phyloP scores from a whole-genome alignment of 2,113 vertebrate genomes.

The Ardeotis arabs region DNA sequence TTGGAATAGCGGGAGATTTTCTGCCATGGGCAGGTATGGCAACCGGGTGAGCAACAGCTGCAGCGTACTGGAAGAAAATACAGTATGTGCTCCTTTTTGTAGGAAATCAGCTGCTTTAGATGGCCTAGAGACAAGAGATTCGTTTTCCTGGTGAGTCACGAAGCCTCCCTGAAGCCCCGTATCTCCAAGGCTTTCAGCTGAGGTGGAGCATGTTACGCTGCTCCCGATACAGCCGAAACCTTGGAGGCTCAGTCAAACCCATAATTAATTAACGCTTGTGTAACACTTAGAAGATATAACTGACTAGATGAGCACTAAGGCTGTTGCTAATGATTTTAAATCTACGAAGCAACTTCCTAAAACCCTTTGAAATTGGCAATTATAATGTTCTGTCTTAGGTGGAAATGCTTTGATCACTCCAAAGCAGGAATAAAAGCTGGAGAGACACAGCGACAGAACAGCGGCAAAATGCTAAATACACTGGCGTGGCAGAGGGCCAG shows the following conservation, averaged over 20 bases:
- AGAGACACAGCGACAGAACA: not conserved
- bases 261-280: slow-evolving; percentile 21
- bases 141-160: not conserved
- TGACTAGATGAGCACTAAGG: not conserved
- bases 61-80: not conserved
- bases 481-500: not conserved
- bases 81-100: not conserved
- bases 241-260: slow-evolving; percentile 13
- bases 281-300: slow-evolving; percentile 13
- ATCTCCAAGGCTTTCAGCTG: not conserved
- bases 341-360: not conserved
- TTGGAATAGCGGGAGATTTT: slow-evolving; percentile 8
- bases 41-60: not conserved
- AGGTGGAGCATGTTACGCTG: not conserved
- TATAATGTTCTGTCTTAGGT: slow-evolving; percentile 10
- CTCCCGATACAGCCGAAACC: not conserved
- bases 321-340: slow-evolving; percentile 44
- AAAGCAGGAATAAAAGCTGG: slow-evolving; percentile 7
- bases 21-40: not conserved
- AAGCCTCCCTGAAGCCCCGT: not conserved
- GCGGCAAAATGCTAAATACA: not conserved
- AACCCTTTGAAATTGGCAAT: slow-evolving; percentile 52
- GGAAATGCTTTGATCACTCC: slow-evolving; percentile 30
- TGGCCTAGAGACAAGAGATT: not conserved
- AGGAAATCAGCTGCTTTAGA: not conserved